phyloP scores from a whole-genome alignment of 1,140 invertebrate species.

The Heliconius melpomene region DNA sequence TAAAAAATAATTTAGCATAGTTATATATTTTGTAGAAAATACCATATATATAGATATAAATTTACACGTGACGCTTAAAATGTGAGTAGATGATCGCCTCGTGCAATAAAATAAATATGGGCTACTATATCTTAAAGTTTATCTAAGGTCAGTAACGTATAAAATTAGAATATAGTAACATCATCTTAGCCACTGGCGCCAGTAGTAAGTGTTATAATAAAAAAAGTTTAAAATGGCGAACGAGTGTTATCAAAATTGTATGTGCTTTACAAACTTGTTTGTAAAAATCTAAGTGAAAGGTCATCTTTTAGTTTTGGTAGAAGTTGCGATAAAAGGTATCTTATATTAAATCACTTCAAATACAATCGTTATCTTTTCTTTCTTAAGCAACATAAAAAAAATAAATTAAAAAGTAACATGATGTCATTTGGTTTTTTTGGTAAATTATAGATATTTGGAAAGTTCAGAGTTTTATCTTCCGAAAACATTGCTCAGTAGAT shows the following conservation, averaged over 20 bases:
- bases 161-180: conserved; percentile 63
- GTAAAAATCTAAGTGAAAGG: conserved; percentile 1
- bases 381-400: background rate
- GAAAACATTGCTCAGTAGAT: too few species aligned
- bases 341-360: background rate
- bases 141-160: conserved; percentile 69
- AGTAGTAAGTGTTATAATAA: conserved; percentile 33
- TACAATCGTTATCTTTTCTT: background rate
- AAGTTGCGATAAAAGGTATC: background rate
- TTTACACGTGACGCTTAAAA: conserved; percentile 43
- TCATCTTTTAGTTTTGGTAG: background rate
- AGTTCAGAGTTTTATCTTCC: background rate
- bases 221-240: conserved; percentile 16
- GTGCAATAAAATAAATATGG: conserved; percentile 60
- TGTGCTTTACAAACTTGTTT: conserved; percentile 13
- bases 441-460: background rate
- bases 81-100: conserved; percentile 50
- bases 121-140: conserved; percentile 61
- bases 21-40: background rate
- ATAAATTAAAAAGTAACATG: background rate
- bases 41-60: background rate
- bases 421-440: background rate
- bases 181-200: conserved; percentile 60
- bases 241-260: conserved; percentile 8
- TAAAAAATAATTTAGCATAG: background rate